A percentile compares a stretch with the other conserved stretches of the same genome.
phyloP scores from a whole-genome alignment of 2,888 invertebrate species.

The Dione vanillae region DNA sequence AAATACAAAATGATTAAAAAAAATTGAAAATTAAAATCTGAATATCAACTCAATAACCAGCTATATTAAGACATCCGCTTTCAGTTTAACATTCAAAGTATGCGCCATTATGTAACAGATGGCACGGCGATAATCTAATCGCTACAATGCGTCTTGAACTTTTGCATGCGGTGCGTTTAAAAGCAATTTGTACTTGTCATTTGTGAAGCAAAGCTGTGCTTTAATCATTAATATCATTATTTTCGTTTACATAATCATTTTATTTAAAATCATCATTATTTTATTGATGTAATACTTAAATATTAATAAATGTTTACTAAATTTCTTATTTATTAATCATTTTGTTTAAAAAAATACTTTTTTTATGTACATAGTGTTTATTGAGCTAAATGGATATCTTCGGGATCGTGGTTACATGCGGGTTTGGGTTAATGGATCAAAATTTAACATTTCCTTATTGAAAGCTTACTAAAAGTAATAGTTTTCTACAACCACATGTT shows the following conservation, averaged over 20 bases:
- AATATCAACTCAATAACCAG: neutral
- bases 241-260: slow-evolving; percentile 13
- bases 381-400: neutral
- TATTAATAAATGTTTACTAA: no score
- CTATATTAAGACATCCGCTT: slow-evolving; percentile 34
- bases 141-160: slow-evolving; percentile 65
- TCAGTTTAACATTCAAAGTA: slow-evolving; percentile 43
- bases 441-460: slow-evolving; percentile 19
- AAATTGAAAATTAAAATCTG: neutral
- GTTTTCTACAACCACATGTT: neutral
- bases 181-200: slow-evolving; percentile 45
- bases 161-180: slow-evolving; percentile 55
- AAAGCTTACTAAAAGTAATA: neutral
- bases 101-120: slow-evolving; percentile 60
- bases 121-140: slow-evolving; percentile 64
- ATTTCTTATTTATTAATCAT: neutral
- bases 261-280: slow-evolving; percentile 1
- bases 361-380: neutral
- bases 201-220: slow-evolving; percentile 29
- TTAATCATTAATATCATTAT: slow-evolving; percentile 28
- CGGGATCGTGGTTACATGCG: neutral
- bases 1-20: no score
- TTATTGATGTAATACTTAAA: neutral
- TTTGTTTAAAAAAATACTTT: neutral
- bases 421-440: slow-evolving; percentile 1